Percentiles rank a stretch among this genome's conserved stretches.
Evolutionary conservation across 2,797 vertebrate species (phyloP).

Genomic region (Merluccius polli): DNA sequence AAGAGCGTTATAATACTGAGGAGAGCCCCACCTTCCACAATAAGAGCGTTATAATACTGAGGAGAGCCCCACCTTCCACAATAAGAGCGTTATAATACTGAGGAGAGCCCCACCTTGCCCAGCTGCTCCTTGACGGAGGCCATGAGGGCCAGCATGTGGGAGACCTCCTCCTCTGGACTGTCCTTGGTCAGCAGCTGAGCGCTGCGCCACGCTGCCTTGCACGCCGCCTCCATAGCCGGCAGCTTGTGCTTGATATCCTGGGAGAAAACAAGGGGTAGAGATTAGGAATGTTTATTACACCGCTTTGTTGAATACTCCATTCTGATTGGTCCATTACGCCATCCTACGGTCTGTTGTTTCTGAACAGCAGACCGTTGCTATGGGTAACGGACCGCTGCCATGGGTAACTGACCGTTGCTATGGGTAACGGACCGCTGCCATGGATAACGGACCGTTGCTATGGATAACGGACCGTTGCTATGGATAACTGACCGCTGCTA

Average conservation of each 20-base stretch:
- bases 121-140: constrained; percentile 87
- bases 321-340: too few relatives aligned
- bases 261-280: too few relatives aligned
- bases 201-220: constrained; percentile 82
- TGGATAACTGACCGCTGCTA: too few relatives aligned
- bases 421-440: too few relatives aligned
- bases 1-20: background rate
- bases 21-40: background rate
- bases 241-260: constrained; percentile 91
- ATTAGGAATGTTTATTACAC: too few relatives aligned
- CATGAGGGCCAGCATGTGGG: constrained; percentile 82
- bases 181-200: constrained; percentile 91
- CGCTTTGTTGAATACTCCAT: too few relatives aligned
- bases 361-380: too few relatives aligned
- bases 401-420: too few relatives aligned
- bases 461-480: too few relatives aligned
- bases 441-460: too few relatives aligned
- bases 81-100: background rate
- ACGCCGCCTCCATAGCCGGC: constrained; percentile 88
- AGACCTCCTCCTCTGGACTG: constrained; percentile 83
- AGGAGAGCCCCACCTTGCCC: constrained; percentile 75
- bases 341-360: too few relatives aligned
- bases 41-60: background rate
- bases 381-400: too few relatives aligned
- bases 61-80: background rate